phyloP scores from a whole-genome alignment of 2,797 vertebrate genomes.

The Muscicapa comitata region DNA sequence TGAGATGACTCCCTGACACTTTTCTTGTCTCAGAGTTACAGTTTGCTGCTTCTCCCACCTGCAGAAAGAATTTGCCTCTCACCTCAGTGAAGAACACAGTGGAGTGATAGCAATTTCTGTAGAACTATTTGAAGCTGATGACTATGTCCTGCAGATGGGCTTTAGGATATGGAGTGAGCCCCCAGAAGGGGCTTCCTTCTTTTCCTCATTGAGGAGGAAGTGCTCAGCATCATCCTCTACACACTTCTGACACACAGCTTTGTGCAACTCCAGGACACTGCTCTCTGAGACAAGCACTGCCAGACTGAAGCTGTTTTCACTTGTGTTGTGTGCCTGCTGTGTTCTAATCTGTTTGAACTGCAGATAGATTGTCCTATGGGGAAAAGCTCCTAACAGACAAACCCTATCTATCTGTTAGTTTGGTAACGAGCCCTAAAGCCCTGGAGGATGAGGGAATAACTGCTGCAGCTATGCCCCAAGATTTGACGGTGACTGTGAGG shows the following conservation, averaged over 20 bases:
- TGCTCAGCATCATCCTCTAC: background rate
- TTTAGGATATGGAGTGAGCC: fast-evolving
- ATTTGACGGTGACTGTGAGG: background rate
- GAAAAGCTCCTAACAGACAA: background rate
- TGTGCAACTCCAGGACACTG: background rate
- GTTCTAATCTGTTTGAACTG: background rate
- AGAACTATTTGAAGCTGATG: background rate
- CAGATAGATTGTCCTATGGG: background rate
- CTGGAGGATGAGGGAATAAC: background rate
- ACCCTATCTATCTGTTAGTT: background rate
- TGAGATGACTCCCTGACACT: background rate
- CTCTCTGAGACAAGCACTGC: background rate
- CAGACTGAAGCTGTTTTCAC: background rate
- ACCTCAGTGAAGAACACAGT: background rate
- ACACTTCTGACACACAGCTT: background rate
- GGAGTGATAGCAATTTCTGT: background rate
- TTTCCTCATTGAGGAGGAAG: background rate
- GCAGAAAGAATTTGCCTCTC: background rate
- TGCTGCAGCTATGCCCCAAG: background rate
- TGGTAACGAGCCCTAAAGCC: background rate
- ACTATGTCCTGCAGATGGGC: background rate
- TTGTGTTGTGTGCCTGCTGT: background rate
- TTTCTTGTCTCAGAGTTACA: background rate
- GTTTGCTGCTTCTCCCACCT: background rate
- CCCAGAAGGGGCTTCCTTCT: background rate